Evolutionary conservation across 2,113 vertebrate genomes (phyloP).

Genomic region (Xiphorhynchus elegans): DNA sequence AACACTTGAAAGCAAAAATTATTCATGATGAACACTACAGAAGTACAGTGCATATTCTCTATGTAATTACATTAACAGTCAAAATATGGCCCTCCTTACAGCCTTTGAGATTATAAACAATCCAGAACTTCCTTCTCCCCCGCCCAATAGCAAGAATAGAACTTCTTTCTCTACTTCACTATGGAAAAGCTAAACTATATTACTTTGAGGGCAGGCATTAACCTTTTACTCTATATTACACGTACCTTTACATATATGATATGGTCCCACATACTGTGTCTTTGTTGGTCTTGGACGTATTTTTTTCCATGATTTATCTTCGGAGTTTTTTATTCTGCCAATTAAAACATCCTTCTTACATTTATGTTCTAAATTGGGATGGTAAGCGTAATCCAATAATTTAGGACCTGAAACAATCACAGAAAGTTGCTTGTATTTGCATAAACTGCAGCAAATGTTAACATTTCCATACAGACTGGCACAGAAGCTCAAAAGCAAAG

Average conservation of each 20-base stretch:
- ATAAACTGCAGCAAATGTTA: background rate
- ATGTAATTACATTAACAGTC: background rate
- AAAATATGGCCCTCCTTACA: background rate
- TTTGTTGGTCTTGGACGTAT: constrained; percentile 95
- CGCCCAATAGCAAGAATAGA: background rate
- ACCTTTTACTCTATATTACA: background rate
- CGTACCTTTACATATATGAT: constrained; percentile 98
- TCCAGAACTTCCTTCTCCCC: background rate
- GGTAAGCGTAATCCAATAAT: constrained; percentile 85
- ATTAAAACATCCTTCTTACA: constrained; percentile 97
- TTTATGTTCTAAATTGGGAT: constrained; percentile 86
- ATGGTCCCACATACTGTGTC: constrained; percentile 95
- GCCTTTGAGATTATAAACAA: background rate
- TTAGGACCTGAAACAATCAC: constrained; percentile 82
- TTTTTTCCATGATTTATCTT: constrained; percentile 90
- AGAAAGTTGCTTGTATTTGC: background rate
- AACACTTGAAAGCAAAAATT: background rate
- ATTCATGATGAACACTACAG: background rate
- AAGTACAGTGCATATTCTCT: background rate
- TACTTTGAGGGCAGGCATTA: background rate
- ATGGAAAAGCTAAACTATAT: background rate
- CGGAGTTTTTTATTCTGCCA: constrained; percentile 85
- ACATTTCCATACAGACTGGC: background rate
- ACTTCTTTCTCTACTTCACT: background rate
- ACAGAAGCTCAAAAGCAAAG: background rate